Conservation (phyloP, 2,113 vertebrate genomes). For the Pseudopipra pipra region DNA sequence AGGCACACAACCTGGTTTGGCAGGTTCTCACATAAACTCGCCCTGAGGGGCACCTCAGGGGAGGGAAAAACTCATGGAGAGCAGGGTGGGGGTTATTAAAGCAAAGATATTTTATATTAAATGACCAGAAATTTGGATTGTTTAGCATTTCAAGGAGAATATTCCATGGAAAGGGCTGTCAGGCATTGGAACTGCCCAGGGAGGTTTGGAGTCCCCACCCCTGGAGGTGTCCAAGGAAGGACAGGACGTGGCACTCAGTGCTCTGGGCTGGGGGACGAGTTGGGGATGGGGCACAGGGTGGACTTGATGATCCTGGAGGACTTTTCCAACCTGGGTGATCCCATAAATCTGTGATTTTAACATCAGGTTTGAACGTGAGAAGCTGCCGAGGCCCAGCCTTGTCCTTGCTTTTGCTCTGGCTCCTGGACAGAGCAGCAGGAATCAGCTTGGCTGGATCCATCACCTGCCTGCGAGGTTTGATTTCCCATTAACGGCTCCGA, state of each 20-base stretch:
- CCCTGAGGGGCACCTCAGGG: neutral
- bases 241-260: neutral
- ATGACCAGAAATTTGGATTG: rapidly evolving
- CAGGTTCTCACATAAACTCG: neutral
- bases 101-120: neutral
- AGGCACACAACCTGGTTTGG: neutral
- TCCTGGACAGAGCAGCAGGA: neutral
- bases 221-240: neutral
- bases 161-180: neutral
- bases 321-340: neutral
- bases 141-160: neutral
- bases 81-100: neutral
- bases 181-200: neutral
- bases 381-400: neutral
- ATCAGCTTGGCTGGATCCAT: neutral
- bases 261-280: neutral
- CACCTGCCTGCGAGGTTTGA: neutral
- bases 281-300: neutral
- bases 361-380: neutral
- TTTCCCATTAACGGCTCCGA: neutral
- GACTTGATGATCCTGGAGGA: neutral
- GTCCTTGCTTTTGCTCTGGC: neutral
- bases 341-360: neutral
- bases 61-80: neutral
- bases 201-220: neutral